These are phyloP conservation scores for Eupithecia subumbrata DNA, from an alignment of 2,888 invertebrate species.

Conservation along the genomic window DNA sequence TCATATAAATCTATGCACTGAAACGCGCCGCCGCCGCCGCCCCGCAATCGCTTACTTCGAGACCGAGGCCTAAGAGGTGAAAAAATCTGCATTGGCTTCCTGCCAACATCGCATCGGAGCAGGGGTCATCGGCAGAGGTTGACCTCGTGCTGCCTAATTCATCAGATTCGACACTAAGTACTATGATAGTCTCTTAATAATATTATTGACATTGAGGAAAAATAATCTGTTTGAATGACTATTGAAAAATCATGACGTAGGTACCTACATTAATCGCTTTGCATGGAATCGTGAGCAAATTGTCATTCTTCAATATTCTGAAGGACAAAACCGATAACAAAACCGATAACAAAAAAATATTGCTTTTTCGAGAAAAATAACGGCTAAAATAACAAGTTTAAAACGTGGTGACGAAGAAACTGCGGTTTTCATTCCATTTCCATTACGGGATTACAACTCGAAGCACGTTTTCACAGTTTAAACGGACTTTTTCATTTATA, in stretches of 20 bases:
- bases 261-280: neutral
- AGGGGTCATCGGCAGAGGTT: conserved; percentile 14
- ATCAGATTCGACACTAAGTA: neutral
- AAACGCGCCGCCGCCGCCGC: too few relatives aligned
- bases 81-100: conserved; percentile 25
- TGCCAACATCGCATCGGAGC: conserved; percentile 16
- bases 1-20: too few relatives aligned
- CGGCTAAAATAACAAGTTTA: conserved; percentile 11
- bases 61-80: neutral
- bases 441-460: conserved; percentile 25
- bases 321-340: conserved; percentile 4
- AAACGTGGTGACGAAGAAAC: conserved; percentile 18
- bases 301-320: neutral
- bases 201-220: too few relatives aligned
- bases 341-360: conserved; percentile 20
- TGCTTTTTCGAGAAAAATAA: conserved; percentile 11
- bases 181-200: too few relatives aligned
- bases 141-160: conserved; percentile 10
- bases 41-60: too few relatives aligned
- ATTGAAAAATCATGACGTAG: too few relatives aligned
- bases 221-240: too few relatives aligned
- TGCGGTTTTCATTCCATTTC: conserved; percentile 23
- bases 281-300: neutral
- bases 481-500: conserved; percentile 21
- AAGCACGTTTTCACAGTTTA: conserved; percentile 28